phyloP scores from a whole-genome alignment of 2,888 invertebrate genomes.

The Priocnemis perturbator region DNA sequence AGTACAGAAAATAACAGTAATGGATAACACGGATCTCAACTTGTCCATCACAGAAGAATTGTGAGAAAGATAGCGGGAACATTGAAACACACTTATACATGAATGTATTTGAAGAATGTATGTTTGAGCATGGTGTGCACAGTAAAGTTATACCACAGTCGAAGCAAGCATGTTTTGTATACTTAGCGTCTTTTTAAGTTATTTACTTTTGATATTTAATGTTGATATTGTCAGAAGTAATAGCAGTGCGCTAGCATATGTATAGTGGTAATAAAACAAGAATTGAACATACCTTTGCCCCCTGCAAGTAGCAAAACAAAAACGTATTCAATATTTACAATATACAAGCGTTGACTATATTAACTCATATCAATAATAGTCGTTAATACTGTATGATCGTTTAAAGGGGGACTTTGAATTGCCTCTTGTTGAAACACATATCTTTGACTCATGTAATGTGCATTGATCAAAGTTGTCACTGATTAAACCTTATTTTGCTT shows the following conservation, averaged over 20 bases:
- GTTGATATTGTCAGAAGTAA: slow-evolving; percentile 38
- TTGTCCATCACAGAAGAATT: slow-evolving; percentile 1
- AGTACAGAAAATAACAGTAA: slow-evolving; percentile 18
- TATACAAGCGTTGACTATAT: slow-evolving; percentile 43
- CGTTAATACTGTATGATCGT: slow-evolving; percentile 31
- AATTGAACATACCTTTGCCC: slow-evolving; percentile 80
- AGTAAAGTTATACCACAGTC: slow-evolving; percentile 40
- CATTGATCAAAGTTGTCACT: slow-evolving; percentile 1
- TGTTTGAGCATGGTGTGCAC: slow-evolving; percentile 37
- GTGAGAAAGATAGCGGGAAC: too few species aligned
- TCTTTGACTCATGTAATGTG: not conserved
- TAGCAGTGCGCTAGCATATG: slow-evolving; percentile 49
- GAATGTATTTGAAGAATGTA: slow-evolving; percentile 29
- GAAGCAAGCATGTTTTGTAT: slow-evolving; percentile 46
- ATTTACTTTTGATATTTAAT: slow-evolving; percentile 24
- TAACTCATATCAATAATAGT: slow-evolving; percentile 43
- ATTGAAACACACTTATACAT: slow-evolving; percentile 26
- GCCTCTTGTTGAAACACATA: slow-evolving; percentile 2
- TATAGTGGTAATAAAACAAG: slow-evolving; percentile 54
- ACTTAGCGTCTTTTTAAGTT: slow-evolving; percentile 10
- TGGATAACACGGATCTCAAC: slow-evolving; percentile 37
- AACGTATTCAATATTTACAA: slow-evolving; percentile 63
- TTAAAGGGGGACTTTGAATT: slow-evolving; percentile 55
- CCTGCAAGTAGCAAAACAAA: slow-evolving; percentile 76
- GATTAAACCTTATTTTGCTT: not conserved